These are phyloP conservation scores for Siniperca scherzeri DNA, from an alignment of 2,797 vertebrate genomes.

Conservation along the genomic window DNA sequence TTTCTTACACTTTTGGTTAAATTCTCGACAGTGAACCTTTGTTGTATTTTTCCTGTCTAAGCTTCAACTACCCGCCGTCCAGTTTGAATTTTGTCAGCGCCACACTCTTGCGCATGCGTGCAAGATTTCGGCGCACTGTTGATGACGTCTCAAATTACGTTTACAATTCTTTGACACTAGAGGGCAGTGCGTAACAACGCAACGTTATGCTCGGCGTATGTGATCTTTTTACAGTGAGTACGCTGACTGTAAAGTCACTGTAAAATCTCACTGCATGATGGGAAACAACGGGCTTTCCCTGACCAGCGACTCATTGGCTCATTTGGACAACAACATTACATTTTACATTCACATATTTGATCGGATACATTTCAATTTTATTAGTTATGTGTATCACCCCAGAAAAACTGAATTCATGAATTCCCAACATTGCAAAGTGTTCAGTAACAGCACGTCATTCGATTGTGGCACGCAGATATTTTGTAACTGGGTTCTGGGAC, in stretches of 20 bases:
- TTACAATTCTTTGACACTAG: constrained; percentile 19
- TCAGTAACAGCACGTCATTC: not conserved
- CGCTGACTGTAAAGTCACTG: too few species aligned
- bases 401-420: not conserved
- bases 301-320: not conserved
- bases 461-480: not conserved
- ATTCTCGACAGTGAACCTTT: not conserved
- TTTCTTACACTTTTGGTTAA: not conserved
- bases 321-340: not conserved
- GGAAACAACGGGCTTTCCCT: not conserved
- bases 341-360: not conserved
- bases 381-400: not conserved
- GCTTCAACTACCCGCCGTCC: constrained; percentile 74
- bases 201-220: not conserved
- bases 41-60: not conserved
- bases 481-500: not conserved
- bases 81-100: constrained; percentile 79
- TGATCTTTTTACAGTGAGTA: too few species aligned
- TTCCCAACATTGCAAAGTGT: not conserved
- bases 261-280: not conserved
- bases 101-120: constrained; percentile 54
- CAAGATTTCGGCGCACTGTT: constrained; percentile 6
- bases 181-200: constrained; percentile 13
- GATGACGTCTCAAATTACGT: constrained; percentile 42
- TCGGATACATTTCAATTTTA: not conserved